Base-by-base conservation (phyloP, 2,113 vertebrate genomes). In the Aptenodytes patagonicus region DNA sequence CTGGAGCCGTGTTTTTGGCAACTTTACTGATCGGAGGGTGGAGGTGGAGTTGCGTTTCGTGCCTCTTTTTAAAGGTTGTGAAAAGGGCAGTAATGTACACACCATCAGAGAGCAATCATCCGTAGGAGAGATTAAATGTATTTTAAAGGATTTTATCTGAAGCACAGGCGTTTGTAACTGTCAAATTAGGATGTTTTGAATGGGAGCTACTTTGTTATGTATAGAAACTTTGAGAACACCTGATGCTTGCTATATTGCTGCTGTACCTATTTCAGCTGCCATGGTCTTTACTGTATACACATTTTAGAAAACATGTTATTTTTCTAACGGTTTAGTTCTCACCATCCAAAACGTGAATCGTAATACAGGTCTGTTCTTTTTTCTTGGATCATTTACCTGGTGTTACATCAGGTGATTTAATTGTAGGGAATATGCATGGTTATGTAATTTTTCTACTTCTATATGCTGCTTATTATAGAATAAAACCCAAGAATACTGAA, bases 1-100 rank as follows among this genome's bases (percentile, higher is more conserved):
- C 89, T 55, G 70, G 88, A 94, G 79, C 83, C 18, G 11, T 77
- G 76, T 1, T 95, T 96, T 94, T 96, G 91, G 89, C 95, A 95
- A 69, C 75, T 96, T 90, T 57, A 54, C 87, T 89, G 78, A 13
- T 70, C 13, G 2, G 57, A 79, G 73, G 38, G 52, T 49, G 72
- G 60, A 55, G 81, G 52, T 28, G 78, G 77, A 94, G 62, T 51
- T 87, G 71, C 14, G 4, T 54, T 96, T 78, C 47, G 13, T 78
- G 61, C 28, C 40, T 90, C 72, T 87, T 57, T 72, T 73, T 78
- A 68, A 75, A 87, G 79, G 17, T n/a, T 82, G 64, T 60, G 87
- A 26, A 84, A 91, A 69, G 42, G 57, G 25, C 57, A 62, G 13
- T 38, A 28, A 36, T 14, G 21, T 55, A 49, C 36, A 28, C 34